Evolutionary conservation across 2,797 vertebrate genomes (phyloP).

Genomic region (Gallinago stenura): DNA sequence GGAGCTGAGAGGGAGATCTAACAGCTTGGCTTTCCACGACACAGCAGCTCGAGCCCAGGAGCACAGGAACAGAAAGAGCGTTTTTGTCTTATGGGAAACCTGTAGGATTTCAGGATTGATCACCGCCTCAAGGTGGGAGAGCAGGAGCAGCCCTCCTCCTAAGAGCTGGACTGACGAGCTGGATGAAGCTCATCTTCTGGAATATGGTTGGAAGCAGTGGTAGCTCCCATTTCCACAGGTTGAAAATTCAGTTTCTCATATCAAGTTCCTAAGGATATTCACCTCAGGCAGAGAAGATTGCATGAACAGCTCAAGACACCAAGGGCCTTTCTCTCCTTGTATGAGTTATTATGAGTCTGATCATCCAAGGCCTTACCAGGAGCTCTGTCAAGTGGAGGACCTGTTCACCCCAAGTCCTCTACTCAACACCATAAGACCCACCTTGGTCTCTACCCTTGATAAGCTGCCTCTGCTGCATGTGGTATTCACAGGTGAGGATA

Average conservation of each 20-base stretch:
- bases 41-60: neutral
- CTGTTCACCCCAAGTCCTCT: neutral
- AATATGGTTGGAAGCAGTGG: neutral
- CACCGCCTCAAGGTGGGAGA: neutral
- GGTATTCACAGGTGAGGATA: neutral
- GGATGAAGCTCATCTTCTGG: neutral
- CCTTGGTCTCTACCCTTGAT: neutral
- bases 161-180: neutral
- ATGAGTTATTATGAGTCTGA: fast-evolving
- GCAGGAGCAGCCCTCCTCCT: neutral
- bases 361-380: neutral
- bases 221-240: neutral
- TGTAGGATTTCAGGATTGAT: neutral
- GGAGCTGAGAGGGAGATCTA: neutral
- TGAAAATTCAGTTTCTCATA: neutral
- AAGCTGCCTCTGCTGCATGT: neutral
- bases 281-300: neutral
- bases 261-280: neutral
- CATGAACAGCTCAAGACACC: neutral
- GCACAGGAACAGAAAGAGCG: neutral
- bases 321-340: neutral
- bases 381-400: neutral
- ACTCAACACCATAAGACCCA: neutral
- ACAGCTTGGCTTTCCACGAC: neutral
- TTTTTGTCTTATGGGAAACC: neutral